These are phyloP conservation scores for Lepus oiostolus DNA, from an alignment of 2,797 vertebrate species.

Conservation along the genomic window DNA sequence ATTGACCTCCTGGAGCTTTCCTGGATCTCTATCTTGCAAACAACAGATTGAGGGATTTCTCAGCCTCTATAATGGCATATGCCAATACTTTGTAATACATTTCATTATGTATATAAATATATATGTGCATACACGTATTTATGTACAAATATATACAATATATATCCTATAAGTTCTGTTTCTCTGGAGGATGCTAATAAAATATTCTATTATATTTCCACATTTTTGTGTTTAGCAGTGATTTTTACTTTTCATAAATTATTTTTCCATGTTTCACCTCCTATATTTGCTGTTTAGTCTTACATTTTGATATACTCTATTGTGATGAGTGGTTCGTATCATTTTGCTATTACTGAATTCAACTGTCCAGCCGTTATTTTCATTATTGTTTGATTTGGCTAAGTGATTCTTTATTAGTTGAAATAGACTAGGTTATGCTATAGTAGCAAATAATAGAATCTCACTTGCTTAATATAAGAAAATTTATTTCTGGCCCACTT, in stretches of 20 bases:
- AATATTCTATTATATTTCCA: not conserved
- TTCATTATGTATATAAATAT: not conserved
- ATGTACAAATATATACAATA: not conserved
- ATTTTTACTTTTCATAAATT: slow-evolving; percentile 23
- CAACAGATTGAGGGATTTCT: not conserved
- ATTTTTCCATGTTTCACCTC: not conserved
- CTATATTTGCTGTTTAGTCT: not conserved
- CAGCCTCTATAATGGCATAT: not conserved
- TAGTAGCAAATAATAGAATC: slow-evolving; percentile 23
- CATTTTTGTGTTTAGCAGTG: not conserved
- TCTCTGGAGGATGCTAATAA: not conserved
- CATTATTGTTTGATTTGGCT: not conserved
- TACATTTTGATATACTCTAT: not conserved
- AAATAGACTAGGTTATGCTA: not conserved
- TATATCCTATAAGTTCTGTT: not conserved
- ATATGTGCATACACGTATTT: not conserved
- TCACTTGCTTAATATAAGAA: not conserved
- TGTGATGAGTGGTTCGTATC: not conserved
- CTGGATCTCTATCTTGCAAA: not conserved
- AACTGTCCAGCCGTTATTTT: not conserved
- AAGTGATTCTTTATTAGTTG: not conserved
- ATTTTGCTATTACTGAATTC: not conserved
- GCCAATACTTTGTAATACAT: not conserved
- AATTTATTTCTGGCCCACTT: not conserved
- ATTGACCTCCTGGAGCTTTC: not conserved